Evolutionary conservation across 2,888 invertebrate genomes (phyloP).

Genomic region (Andricus curvator): DNA sequence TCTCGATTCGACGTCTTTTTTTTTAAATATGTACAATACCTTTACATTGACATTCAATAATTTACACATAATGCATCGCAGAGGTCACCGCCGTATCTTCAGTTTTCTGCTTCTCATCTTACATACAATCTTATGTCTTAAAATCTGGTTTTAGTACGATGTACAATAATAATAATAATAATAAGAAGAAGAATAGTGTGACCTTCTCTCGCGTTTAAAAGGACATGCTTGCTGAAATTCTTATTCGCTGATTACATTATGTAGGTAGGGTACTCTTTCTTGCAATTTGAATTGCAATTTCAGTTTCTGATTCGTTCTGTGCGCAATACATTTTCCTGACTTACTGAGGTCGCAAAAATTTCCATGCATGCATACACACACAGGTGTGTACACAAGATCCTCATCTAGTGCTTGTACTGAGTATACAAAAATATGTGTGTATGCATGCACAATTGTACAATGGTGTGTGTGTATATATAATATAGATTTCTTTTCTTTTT

Average conservation of each 20-base stretch:
- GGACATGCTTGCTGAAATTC: slow-evolving; percentile 30
- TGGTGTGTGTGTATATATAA: slow-evolving; percentile 33
- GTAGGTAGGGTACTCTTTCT: slow-evolving; percentile 19
- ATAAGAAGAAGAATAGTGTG: slow-evolving; percentile 56
- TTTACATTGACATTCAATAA: slow-evolving; percentile 67
- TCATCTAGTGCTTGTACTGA: neutral
- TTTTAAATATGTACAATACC: slow-evolving; percentile 72
- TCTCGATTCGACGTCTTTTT: slow-evolving; percentile 57
- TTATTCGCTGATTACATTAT: slow-evolving; percentile 16
- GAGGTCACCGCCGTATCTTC: slow-evolving; percentile 42
- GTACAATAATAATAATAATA: slow-evolving; percentile 47
- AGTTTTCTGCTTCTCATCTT: slow-evolving; percentile 17
- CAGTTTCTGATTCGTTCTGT: slow-evolving; percentile 31
- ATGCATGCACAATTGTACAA: slow-evolving; percentile 26
- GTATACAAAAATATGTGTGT: slow-evolving; percentile 22
- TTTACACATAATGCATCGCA: slow-evolving; percentile 63
- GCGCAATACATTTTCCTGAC: slow-evolving; percentile 24
- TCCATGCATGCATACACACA: slow-evolving; percentile 23
- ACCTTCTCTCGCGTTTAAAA: slow-evolving; percentile 46
- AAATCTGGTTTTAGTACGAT: slow-evolving; percentile 34
- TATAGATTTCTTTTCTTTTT: slow-evolving; percentile 18
- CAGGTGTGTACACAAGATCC: slow-evolving; percentile 7
- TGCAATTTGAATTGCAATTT: slow-evolving; percentile 28
- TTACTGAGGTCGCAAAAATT: slow-evolving; percentile 42
- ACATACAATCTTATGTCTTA: slow-evolving; percentile 32